Evolutionary conservation across 2,113 vertebrate species (phyloP), one percentile per base, ranked within the genome.

Genomic region (Hassar affinis): DNA sequence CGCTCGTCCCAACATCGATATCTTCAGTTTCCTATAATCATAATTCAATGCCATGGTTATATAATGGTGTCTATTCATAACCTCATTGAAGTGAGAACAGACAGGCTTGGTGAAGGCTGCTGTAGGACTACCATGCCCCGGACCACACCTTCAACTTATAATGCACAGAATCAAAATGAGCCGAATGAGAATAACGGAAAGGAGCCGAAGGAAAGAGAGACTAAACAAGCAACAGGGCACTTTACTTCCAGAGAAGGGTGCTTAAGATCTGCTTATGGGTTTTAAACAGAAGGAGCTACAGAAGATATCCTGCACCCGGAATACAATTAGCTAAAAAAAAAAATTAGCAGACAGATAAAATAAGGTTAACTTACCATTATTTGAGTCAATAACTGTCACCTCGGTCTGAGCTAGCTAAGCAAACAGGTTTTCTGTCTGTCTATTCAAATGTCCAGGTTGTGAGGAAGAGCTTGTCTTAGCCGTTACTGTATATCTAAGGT

Each of bases 11-110:
- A 57, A 71, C 18, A 42, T 72, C 33, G 20, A 74, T 49, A 45
- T 80, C 78, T 52, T 80, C 83, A 54, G 66, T 42, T 30, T 87
- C 87, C 87, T 88, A 57, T 80, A 47, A 66, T 42, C 8, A 66
- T 6, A 66, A 77, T 15, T 3, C 38, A 77, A 64, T 51, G 25
- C 15, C 22, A 80, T 59, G 15, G 22, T 72, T 61, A n/a, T n/a
- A 10, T 2, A 33, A 25, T 61, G 14, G 68, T 1, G 1, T 52
- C 42, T 49, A 33, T n/a, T 49, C 17, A 47, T 27, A 49, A 25
- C 6, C 9, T n/a, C n/a, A n/a, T n/a, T n/a, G n/a, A n/a, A n/a
- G n/a, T n/a, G n/a, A n/a, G n/a, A 47, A 49, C 3, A 47, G 25
- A 7, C 47, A 72, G 45, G 11, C 20, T 25, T 10, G 20, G 42